A percentile compares a stretch with the other conserved stretches of the same genome.
Evolutionary conservation across 2,888 invertebrate genomes (phyloP).

Genomic region (Itoplectis maculator): DNA sequence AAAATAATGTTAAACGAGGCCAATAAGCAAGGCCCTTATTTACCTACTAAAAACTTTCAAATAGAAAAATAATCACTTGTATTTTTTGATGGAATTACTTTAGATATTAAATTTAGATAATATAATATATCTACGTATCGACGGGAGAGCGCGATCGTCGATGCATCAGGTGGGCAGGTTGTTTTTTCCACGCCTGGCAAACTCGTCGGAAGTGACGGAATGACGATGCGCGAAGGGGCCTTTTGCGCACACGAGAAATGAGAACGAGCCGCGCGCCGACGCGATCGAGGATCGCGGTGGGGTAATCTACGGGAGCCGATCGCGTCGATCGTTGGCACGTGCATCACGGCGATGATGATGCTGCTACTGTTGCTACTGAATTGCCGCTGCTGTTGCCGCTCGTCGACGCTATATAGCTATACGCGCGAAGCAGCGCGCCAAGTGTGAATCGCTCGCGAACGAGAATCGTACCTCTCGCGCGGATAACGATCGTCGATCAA

Average conservation of each 20-base stretch:
- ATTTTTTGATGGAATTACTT: too few species aligned
- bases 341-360: constrained; percentile 58
- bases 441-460: constrained; percentile 41
- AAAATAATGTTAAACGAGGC: too few species aligned
- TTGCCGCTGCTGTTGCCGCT: constrained; percentile 20
- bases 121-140: not conserved
- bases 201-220: not conserved
- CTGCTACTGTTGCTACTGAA: constrained; percentile 67
- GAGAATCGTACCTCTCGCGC: constrained; percentile 53
- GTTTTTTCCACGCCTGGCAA: not conserved
- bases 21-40: too few species aligned
- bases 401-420: constrained; percentile 2
- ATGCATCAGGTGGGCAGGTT: too few species aligned
- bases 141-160: not conserved
- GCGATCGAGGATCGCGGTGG: not conserved
- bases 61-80: too few species aligned
- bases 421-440: not conserved
- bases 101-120: not conserved
- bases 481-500: constrained; percentile 66
- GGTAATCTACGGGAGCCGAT: constrained; percentile 65
- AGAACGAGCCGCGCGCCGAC: too few species aligned
- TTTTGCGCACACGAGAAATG: too few species aligned
- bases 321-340: constrained; percentile 63
- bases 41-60: too few species aligned
- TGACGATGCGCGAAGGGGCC: constrained; percentile 41